Evolutionary conservation across 2,113 vertebrate genomes (phyloP), one percentile per base, ranked within the genome.

Genomic region (Carassius gibelio): DNA sequence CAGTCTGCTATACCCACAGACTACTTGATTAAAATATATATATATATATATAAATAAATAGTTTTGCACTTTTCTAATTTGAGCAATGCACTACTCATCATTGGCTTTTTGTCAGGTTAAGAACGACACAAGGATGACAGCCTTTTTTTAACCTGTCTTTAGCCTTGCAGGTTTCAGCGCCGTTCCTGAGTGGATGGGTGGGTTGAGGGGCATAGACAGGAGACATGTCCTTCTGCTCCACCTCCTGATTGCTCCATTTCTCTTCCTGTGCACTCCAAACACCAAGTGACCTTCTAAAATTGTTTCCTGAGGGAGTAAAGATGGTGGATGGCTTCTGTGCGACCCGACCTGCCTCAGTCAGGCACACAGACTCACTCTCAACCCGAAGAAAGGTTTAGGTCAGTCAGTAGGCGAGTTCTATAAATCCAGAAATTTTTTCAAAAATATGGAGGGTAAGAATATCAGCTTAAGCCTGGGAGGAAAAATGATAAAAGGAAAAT

Each of bases 201-300:
- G 45, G 84, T 42, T 77, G 78, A 90, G 81, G 88, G 88, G 90
- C 89, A 89, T 64, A 83, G 38, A 78, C 89, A 91, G 89, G 89
- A 89, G 89, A 91, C 87, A 88, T 87, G 90, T 90, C 88, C 87
- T 82, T 77, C 69, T 84, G 88, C 34, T 91, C 80, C 75, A 81
- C 85, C 87, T 88, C 74, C 88, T 90, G 92, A 89, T 83, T 85
- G 86, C 83, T 88, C 87, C 78, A 89, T 91, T 92, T 92, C 91
- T 91, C 91, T 91, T 90, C 89, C 85, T 86, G 84, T 42, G 77
- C 88, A 88, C 91, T 88, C 88, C 88, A 91, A 85, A 88, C 86
- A 89, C 90, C 90, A 69, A 61, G 88, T 92, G 88, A 92, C 91
- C 90, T 93, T 91, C 88, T 83, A 72, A 74, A 87, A 85, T 64